Conservation (phyloP, 2,888 invertebrate species). For the Sepiola atlantica region DNA sequence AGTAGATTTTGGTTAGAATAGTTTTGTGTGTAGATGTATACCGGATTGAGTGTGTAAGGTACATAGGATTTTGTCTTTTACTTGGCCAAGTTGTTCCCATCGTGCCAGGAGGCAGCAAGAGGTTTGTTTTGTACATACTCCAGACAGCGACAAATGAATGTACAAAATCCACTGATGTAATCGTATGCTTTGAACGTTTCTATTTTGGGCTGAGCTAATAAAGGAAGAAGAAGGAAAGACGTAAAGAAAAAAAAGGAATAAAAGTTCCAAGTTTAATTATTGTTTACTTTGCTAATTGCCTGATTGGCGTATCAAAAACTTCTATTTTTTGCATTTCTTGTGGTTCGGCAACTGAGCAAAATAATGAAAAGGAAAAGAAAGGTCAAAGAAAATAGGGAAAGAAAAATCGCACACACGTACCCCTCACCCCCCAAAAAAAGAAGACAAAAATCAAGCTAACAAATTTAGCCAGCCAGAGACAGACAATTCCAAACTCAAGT, state of each 20-base stretch:
- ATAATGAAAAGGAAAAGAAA: background rate
- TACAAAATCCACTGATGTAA: background rate
- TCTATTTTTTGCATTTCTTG: background rate
- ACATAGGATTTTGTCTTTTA: background rate
- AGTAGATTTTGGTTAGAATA: background rate
- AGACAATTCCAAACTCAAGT: background rate
- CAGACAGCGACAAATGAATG: background rate
- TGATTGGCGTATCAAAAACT: background rate
- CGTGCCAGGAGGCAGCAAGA: background rate
- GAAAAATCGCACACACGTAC: background rate
- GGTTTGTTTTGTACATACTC: background rate
- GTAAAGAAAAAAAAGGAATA: background rate
- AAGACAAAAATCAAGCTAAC: background rate
- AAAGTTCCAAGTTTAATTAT: conserved; percentile 17
- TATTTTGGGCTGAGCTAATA: background rate
- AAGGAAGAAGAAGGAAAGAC: background rate
- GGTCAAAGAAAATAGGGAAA: background rate
- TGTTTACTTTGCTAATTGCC: conserved; percentile 20
- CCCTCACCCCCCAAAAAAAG: background rate
- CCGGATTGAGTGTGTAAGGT: too few relatives aligned
- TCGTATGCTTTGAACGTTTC: background rate
- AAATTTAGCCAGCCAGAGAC: background rate
- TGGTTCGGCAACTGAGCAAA: background rate
- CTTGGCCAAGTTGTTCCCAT: background rate
- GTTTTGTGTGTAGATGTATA: background rate